Percentiles rank a stretch among this genome's conserved stretches.
Evolutionary conservation across 1,140 invertebrate species (phyloP).

Genomic region (Notospermus geniculatus): DNA sequence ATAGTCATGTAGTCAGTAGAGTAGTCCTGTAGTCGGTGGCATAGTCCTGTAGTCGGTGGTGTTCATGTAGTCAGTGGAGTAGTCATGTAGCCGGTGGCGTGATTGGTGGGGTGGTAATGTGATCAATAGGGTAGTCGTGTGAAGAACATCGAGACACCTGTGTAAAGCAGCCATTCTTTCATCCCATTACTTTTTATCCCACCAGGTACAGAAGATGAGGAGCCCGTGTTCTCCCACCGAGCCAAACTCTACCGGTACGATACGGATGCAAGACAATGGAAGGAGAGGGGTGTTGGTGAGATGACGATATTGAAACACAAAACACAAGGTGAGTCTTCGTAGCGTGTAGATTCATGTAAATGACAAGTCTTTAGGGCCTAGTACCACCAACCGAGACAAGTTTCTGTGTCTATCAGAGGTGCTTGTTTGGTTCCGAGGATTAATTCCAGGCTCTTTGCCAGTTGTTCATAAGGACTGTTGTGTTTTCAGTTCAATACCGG

Average conservation of each 20-base stretch:
- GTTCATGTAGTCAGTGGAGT: not conserved
- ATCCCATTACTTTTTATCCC: not conserved
- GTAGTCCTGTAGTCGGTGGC: not conserved
- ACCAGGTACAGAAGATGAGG: conserved; percentile 77
- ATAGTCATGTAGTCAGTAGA: too few species aligned
- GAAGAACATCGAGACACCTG: not conserved
- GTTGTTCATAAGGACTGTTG: conserved; percentile 26
- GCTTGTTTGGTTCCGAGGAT: not conserved
- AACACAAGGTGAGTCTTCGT: conserved; percentile 63
- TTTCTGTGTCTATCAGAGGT: not conserved
- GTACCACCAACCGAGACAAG: not conserved
- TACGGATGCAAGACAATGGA: conserved; percentile 46
- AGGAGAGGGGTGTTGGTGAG: conserved; percentile 52
- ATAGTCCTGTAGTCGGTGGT: not conserved
- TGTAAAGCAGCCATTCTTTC: not conserved
- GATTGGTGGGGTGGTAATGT: not conserved
- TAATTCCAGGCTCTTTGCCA: not conserved
- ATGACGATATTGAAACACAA: conserved; percentile 59
- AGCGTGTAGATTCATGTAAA: too few species aligned
- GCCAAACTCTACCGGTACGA: conserved; percentile 50
- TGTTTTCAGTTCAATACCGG: conserved; percentile 43
- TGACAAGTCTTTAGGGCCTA: too few species aligned
- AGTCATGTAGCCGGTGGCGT: not conserved
- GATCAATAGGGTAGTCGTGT: too few species aligned
- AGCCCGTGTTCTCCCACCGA: conserved; percentile 59